Conservation (phyloP, 2,113 vertebrate species). For the Salvelinus fontinalis region DNA sequence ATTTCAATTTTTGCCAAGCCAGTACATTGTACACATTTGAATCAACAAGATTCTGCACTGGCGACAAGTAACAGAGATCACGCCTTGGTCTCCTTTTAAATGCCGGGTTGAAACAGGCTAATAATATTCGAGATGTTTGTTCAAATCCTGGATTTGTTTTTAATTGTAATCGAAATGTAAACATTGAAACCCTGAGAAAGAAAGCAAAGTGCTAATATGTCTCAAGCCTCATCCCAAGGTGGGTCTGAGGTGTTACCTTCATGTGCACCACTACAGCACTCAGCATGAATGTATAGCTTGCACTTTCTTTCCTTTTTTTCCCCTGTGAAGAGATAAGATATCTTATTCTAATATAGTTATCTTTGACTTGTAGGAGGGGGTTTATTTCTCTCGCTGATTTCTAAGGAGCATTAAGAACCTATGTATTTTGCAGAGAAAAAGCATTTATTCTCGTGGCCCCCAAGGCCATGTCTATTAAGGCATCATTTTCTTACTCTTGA, state of each 20-base stretch:
- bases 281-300: constrained; percentile 5
- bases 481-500: no score
- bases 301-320: constrained; percentile 24
- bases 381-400: constrained; percentile 33
- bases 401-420: constrained; percentile 9
- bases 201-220: not conserved
- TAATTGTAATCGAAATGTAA: not conserved
- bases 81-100: not conserved
- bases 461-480: constrained; percentile 11
- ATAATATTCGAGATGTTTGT: not conserved
- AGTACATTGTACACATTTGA: constrained; percentile 27
- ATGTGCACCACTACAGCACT: constrained; percentile 1
- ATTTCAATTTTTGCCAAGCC: constrained; percentile 30
- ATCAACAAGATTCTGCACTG: constrained; percentile 16
- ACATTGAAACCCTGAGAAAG: not conserved
- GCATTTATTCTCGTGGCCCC: constrained; percentile 18
- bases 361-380: constrained; percentile 24
- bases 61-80: not conserved
- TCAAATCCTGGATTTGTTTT: not conserved
- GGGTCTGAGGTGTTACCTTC: constrained; percentile 29
- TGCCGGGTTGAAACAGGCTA: not conserved
- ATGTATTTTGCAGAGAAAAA: constrained; percentile 21
- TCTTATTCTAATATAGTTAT: constrained; percentile 23
- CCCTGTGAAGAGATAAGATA: constrained; percentile 18
- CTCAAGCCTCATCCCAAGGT: constrained; percentile 8